Base-by-base conservation (phyloP, 2,113 vertebrate species). In the Halcyon malimbica region DNA sequence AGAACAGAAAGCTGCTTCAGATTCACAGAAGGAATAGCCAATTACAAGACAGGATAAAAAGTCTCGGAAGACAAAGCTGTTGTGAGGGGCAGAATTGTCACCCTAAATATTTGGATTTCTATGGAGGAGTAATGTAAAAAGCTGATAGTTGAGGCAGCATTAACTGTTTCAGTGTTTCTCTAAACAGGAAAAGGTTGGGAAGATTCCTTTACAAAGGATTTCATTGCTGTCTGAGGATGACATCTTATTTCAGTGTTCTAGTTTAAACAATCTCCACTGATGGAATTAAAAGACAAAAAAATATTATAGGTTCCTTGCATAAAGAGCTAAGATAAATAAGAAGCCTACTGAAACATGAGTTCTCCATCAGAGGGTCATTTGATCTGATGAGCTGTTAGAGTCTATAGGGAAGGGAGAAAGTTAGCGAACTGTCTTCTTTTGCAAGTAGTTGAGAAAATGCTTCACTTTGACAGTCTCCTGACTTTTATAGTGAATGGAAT, bases 221-320 rank as follows among this genome's bases (percentile, higher is more conserved):
- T 95, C 8, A 41, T 50, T 62, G 5, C 16, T 74, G 8, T 53
- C 59, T 60, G 48, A 69, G 19, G 16, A 21, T 80, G 24, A 28
- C 3, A 8, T 57, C 53, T 1, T 0, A 10, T 70, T 80, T 37
- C 42, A 48, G 11, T 54, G 39, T 59, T 25, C 5, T 9, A 5
- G 13, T 70, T 83, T 41, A 73, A 74, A 44, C 3, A 63, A 71
- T 9, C 4, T 44, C 20, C 5, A 3, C 6, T 29, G 20, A 37
- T 44, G 10, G 11, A 70, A 44, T 65, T 84, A 23, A 86, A 23
- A 35, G 14, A 35, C 16, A 6, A 60, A 62, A 17, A 37, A 80
- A 15, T 29, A 31, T 3, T 24, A 0, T 11, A 28, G 10, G 2
- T 4, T 48, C 6, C 39, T 54, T 83, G 6, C 18, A 3, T 57